A percentile compares a stretch with the other conserved stretches of the same genome.
phyloP scores from a whole-genome alignment of 2,797 vertebrate species.

The Sphenodon punctatus region DNA sequence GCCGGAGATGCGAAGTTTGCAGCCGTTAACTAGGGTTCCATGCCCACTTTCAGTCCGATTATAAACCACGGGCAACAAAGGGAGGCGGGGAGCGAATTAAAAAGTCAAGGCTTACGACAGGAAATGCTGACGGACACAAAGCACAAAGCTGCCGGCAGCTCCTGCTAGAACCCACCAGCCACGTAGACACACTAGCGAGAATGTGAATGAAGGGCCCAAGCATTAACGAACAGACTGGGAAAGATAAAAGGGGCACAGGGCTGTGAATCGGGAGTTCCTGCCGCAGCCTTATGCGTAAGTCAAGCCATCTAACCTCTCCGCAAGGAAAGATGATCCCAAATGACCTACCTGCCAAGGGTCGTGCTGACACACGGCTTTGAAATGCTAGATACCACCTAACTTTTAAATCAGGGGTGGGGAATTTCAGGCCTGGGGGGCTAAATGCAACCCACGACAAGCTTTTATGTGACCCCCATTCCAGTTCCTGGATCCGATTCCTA shows the following conservation, averaged over 20 bases:
- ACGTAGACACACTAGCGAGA: too few relatives aligned
- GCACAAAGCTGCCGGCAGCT: not conserved
- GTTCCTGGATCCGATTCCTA: too few relatives aligned
- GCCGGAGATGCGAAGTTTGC: not conserved
- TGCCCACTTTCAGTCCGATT: not conserved
- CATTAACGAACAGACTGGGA: not conserved
- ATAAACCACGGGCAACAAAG: not conserved
- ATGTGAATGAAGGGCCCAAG: not conserved
- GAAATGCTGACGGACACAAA: not conserved
- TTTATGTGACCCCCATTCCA: too few relatives aligned
- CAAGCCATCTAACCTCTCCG: not conserved
- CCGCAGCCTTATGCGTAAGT: not conserved
- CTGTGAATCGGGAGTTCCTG: not conserved
- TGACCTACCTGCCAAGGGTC: not conserved
- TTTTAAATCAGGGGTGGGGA: too few relatives aligned
- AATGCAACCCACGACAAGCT: too few relatives aligned
- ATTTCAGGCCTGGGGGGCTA: too few relatives aligned
- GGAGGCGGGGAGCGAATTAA: not conserved
- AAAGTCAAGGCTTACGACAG: not conserved
- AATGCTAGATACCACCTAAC: not conserved
- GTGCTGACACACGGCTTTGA: not conserved
- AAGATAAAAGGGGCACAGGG: not conserved
- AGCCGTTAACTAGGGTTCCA: not conserved
- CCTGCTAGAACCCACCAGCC: not conserved
- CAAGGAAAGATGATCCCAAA: not conserved